Percentiles rank a stretch among this genome's conserved stretches.
These are phyloP conservation scores for Rhizomys pruinosus DNA, from an alignment of 2,113 vertebrate species.

Conservation along the genomic window DNA sequence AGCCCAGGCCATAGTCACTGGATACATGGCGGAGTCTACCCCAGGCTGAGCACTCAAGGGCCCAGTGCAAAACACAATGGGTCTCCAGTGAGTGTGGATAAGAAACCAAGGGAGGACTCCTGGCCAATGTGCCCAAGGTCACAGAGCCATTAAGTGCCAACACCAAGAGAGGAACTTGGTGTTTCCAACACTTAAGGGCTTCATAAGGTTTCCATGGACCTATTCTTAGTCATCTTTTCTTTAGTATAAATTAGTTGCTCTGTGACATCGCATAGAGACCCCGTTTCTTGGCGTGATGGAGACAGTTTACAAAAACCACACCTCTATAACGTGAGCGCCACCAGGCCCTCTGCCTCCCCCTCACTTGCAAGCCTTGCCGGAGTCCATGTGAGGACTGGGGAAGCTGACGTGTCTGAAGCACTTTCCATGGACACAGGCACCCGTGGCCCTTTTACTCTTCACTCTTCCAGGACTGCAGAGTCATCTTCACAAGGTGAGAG, in stretches of 20 bases:
- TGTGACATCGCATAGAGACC: not conserved
- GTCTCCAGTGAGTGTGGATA: not conserved
- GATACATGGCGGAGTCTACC: not conserved
- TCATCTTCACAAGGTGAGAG: not conserved
- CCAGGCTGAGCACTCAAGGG: not conserved
- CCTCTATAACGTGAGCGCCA: not conserved
- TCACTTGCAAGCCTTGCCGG: not conserved
- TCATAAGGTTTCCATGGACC: not conserved
- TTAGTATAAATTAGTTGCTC: constrained; percentile 12
- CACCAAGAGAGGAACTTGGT: not conserved
- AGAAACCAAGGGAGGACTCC: not conserved
- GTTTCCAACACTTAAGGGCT: not conserved
- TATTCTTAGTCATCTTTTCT: not conserved
- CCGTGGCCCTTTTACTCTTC: not conserved
- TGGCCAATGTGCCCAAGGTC: not conserved
- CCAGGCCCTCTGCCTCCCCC: not conserved
- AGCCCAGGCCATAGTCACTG: not conserved
- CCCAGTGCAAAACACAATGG: too few species aligned
- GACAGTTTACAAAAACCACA: not conserved
- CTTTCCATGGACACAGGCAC: not conserved
- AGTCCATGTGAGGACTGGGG: not conserved
- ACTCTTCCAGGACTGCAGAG: not conserved
- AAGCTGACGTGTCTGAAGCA: not conserved
- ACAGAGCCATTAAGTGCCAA: not conserved
- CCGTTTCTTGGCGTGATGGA: not conserved